These are phyloP conservation scores for Trichogramma evanescens DNA, from an alignment of 2,888 invertebrate species.

Conservation along the genomic window DNA sequence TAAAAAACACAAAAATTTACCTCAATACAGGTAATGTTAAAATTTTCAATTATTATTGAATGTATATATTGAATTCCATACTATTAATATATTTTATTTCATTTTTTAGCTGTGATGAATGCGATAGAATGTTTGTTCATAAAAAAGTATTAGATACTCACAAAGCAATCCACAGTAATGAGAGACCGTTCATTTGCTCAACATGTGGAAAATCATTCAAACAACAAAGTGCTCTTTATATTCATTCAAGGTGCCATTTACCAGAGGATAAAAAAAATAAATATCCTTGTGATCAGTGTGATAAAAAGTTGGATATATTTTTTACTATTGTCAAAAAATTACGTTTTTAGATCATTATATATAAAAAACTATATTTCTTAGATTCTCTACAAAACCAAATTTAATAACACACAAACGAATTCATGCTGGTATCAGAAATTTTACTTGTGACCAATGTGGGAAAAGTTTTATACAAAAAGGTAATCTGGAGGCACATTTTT, in stretches of 20 bases:
- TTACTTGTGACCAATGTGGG: slow-evolving; percentile 55
- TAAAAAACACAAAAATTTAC: slow-evolving; percentile 55
- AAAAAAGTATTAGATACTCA: slow-evolving; percentile 50
- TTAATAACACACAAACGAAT: slow-evolving; percentile 54
- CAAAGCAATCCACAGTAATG: slow-evolving; percentile 50
- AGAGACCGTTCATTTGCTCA: slow-evolving; percentile 50
- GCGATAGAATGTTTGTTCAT: slow-evolving; percentile 54
- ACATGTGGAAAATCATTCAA: slow-evolving; percentile 55
- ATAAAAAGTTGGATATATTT: slow-evolving; percentile 45
- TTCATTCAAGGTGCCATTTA: slow-evolving; percentile 53
- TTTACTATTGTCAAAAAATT: background rate
- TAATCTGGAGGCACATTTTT: slow-evolving; percentile 53
- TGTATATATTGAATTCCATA: background rate
- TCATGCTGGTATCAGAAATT: slow-evolving; percentile 52
- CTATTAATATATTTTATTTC: background rate
- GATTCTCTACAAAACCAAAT: slow-evolving; percentile 55
- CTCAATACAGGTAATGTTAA: slow-evolving; percentile 52
- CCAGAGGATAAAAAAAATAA: slow-evolving; percentile 54
- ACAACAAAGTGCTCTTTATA: slow-evolving; percentile 52
- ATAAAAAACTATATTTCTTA: slow-evolving; percentile 21
- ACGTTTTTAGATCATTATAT: background rate
- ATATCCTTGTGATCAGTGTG: slow-evolving; percentile 55
- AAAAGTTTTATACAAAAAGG: slow-evolving; percentile 57
- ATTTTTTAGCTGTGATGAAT: slow-evolving; percentile 48
- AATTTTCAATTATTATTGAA: background rate